Conservation (phyloP, 37 sponge, comb jelly and placozoan species). For the Corticium candelabrum region DNA sequence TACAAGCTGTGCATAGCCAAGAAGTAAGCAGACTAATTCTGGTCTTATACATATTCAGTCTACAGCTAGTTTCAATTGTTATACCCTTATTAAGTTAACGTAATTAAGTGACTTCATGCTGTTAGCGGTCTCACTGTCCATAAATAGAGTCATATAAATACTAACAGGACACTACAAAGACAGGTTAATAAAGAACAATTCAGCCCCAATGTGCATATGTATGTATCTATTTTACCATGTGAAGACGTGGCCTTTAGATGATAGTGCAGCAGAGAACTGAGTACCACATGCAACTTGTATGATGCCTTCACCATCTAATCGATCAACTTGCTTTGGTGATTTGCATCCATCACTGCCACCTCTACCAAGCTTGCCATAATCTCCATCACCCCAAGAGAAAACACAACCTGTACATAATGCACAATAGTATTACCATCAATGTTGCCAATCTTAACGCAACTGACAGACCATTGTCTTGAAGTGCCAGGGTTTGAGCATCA, state of each 20-base stretch:
- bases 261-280: slow-evolving; percentile 80
- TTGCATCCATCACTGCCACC: slow-evolving; percentile 19
- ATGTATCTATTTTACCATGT: slow-evolving; percentile 56
- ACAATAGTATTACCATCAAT: neutral
- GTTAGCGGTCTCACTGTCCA: too few species aligned
- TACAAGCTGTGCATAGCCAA: too few species aligned
- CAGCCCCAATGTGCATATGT: too few species aligned
- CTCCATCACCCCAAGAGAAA: slow-evolving; percentile 86
- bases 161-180: too few species aligned
- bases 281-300: slow-evolving; percentile 70
- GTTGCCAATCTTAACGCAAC: too few species aligned
- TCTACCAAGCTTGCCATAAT: slow-evolving; percentile 75
- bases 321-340: slow-evolving; percentile 20
- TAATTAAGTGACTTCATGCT: too few species aligned
- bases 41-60: too few species aligned
- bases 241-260: slow-evolving; percentile 70
- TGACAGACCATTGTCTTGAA: slow-evolving; percentile 57
- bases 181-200: too few species aligned
- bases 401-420: slow-evolving; percentile 40
- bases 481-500: slow-evolving; percentile 79
- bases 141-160: too few species aligned
- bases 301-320: slow-evolving; percentile 37
- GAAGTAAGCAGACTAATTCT: too few species aligned
- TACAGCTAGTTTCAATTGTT: too few species aligned
- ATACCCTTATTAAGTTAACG: too few species aligned